Evolutionary conservation across 2,888 invertebrate genomes (phyloP).

Genomic region (Saturnia pavonia): DNA sequence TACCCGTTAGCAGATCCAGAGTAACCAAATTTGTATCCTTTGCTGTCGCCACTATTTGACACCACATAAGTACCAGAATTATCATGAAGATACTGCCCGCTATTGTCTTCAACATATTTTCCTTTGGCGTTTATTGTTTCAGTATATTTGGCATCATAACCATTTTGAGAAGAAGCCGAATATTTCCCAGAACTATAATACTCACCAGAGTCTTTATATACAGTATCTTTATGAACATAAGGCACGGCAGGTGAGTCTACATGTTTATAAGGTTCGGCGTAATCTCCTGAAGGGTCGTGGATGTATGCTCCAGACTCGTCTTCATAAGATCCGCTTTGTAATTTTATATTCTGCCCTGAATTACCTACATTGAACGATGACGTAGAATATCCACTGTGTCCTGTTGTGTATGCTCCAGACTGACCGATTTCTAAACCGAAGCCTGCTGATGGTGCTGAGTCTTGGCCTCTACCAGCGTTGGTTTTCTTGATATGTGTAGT

Average conservation of each 20-base stretch:
- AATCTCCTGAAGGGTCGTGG: slow-evolving; percentile 73
- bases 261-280: slow-evolving; percentile 70
- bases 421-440: slow-evolving; percentile 22
- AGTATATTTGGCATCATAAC: slow-evolving; percentile 32
- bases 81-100: slow-evolving; percentile 52
- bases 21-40: slow-evolving; percentile 36
- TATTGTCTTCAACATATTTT: slow-evolving; percentile 37
- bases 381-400: slow-evolving; percentile 32
- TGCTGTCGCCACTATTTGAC: slow-evolving; percentile 26
- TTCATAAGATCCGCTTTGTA: slow-evolving; percentile 47
- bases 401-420: slow-evolving; percentile 25
- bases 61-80: slow-evolving; percentile 53
- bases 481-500: slow-evolving; percentile 11
- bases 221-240: slow-evolving; percentile 58
- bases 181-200: slow-evolving; percentile 52
- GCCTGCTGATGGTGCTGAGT: slow-evolving; percentile 17
- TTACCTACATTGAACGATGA: slow-evolving; percentile 29
- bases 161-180: slow-evolving; percentile 41
- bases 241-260: slow-evolving; percentile 60
- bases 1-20: slow-evolving; percentile 22
- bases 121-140: slow-evolving; percentile 22
- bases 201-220: slow-evolving; percentile 55
- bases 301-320: slow-evolving; percentile 72
- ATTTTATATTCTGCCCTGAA: slow-evolving; percentile 38
- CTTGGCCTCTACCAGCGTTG: slow-evolving; percentile 15